Conservation (phyloP, 2,113 vertebrate species). For the Python bivittatus region DNA sequence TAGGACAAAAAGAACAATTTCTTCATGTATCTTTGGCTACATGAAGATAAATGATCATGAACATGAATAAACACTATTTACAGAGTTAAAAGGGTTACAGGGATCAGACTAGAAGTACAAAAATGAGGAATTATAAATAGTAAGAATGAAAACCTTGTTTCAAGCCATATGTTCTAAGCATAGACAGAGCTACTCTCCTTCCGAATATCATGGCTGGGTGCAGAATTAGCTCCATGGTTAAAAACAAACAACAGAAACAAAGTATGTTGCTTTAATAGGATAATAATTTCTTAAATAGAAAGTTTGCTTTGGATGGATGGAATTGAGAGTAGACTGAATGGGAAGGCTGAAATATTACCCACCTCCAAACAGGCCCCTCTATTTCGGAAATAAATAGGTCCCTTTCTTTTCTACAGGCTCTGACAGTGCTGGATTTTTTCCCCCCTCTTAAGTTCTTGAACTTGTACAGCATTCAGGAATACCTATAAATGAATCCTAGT, state of each 20-base stretch:
- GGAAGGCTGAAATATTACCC: not conserved
- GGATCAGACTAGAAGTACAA: not conserved
- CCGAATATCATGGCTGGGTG: too few species aligned
- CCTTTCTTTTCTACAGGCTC: not conserved
- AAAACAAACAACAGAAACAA: too few species aligned
- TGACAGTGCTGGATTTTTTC: not conserved
- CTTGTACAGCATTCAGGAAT: not conserved
- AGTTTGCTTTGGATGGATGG: not conserved
- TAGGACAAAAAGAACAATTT: not conserved
- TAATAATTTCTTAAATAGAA: too few species aligned
- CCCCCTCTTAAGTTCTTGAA: not conserved
- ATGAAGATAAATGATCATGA: not conserved
- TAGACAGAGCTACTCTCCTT: too few species aligned
- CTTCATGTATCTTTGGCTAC: not conserved
- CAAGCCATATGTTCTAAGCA: not conserved
- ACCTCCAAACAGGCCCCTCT: not conserved
- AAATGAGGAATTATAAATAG: not conserved
- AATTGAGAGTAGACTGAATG: not conserved
- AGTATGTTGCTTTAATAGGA: too few species aligned
- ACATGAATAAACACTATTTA: not conserved
- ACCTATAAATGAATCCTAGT: not conserved
- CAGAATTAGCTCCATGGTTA: too few species aligned
- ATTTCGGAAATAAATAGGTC: not conserved
- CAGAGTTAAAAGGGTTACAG: not conserved
- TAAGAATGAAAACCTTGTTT: not conserved